Base-by-base conservation (phyloP, 2,888 invertebrate genomes). In the Tenthredo notha region DNA sequence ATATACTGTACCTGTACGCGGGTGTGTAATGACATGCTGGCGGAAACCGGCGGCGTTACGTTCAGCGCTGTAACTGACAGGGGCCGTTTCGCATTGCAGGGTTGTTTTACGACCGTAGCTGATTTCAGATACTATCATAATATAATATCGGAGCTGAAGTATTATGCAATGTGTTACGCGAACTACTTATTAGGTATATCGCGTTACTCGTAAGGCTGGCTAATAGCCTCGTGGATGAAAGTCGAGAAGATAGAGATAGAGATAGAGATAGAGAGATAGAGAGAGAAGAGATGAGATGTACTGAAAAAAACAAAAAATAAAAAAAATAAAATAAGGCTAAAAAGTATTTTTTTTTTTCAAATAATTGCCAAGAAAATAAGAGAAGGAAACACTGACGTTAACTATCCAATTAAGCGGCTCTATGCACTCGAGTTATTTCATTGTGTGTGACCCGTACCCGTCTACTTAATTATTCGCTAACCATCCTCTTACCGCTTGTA, bases 351-450 rank as follows among this genome's bases (percentile, higher is more conserved):
- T 18, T 18, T 54, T 58, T 58, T 67, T 33, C 10, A 18, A 33
- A 33, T 67, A 67, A 67, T 67, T 33, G 33, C 67, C 6, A 21
- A 74, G 72, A 18, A 40, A 72, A 29, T 4, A 37, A 9, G n/a
- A 54, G n/a, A 54, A 5, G 18, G 33, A 77, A 77, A 77, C 54
- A 77, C 54, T 86, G 88, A 89, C 90, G 88, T 89, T 90, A 90
- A 90, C 90, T 90, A 89, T 88, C 90, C 89, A 91, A 91, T 91
- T 90, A 91, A 88, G 87, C 87, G 86, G 88, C 87, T 87, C 88
- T 86, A 90, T 91, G 40, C 43, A 43, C 21, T 21, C 40, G 74
- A 74, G 74, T 74, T 74, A 74, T 74, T 74, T 47, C 74, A 74
- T 54, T n/a, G 40, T 74, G 40, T 74, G 12, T 67, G 33, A 67